Base-by-base conservation (phyloP, 2,888 invertebrate species). In the Eremobia ochroleuca region DNA sequence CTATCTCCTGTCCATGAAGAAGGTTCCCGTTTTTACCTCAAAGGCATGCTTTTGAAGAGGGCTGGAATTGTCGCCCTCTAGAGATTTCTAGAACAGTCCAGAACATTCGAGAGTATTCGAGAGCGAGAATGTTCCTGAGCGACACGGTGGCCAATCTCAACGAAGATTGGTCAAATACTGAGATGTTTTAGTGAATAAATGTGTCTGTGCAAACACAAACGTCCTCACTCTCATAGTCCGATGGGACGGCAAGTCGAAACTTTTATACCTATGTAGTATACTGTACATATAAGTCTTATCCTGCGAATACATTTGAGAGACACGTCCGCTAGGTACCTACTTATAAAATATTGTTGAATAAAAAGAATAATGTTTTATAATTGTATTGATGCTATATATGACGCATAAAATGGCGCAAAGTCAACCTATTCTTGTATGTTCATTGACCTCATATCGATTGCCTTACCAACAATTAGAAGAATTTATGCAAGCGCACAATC, bases 381-480 rank as follows among this genome's bases (percentile, higher is more conserved):
- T n/a, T n/a, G 3, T 37, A 2, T 2, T 15, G 1, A 0, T 43
- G 40, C 6, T n/a, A 25, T 40, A 15, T 65, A 18, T 64, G 55
- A 34, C 21, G 61, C 58, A 81, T 52, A 46, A 64, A 68, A 79
- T 73, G 59, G 25, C 34, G 79, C 62, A 46, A 68, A 55, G 43
- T 59, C 62, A 79, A 75, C 40, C 72, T 52, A 61, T 25, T 52
- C 31, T 67, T 75, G 43, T 52, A 52, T 49, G 71, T 58, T 62
- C 83, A 8, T 73, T 83, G 80, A 75, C 72, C 83, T 67, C 40
- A 11, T 62, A 85, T 85, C 84, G 86, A 85, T 86, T 77, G 28
- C 59, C 59, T 73, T 62, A 59, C 46, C 28, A 70, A 77, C 59
- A 74, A 62, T 58, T 64, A 73, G 4, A 28, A 69, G 25, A 71